Evolutionary conservation across 2,888 invertebrate species (phyloP), one percentile per base, ranked within the genome.

Genomic region (Drosophila anomalata): DNA sequence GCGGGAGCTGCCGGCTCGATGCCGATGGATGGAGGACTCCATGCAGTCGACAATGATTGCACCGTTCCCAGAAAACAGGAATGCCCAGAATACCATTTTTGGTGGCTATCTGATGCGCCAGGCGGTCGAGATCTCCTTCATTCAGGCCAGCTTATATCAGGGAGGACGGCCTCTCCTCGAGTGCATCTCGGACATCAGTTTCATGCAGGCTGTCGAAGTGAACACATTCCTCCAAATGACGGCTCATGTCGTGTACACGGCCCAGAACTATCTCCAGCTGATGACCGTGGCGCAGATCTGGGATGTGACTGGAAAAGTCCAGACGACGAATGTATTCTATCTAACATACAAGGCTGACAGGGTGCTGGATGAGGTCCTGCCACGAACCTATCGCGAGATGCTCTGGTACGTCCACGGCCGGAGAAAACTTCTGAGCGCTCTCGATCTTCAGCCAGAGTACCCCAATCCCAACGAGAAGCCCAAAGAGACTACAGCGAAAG

Each of bases 51-150:
- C 94, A 77, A 91, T 94, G 24, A 92, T 93, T 44, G 92, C 93
- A 65, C 93, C 94, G 1, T 94, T 94, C 85, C 94, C 95, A 0
- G 94, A 94, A 90, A 93, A 96, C 90, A 92, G 95, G 53, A 96
- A 96, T 91, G 92, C 95, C 26, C 95, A 96, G 84, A 95, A 95
- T 89, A 96, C 95, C 77, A 92, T 94, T 24, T 96, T 96, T 89
- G 96, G 96, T 58, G 96, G 96, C 0, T 96, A 94, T 88, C 91
- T 96, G 24, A 96, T 97, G 96, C 92, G 96, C 17, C 93, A 94
- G 78, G 96, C 96, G 0, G 92, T 94, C 54, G 96, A 96, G 91
- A 90, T 96, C 17, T 95, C 94, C 42, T 95, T 94, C 93, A 93
- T 94, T 0, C 93, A 93, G 81, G 94, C 94, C n/a, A 93, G 92